Evolutionary conservation across 2,797 vertebrate genomes (phyloP).

Genomic region (Scarus forsteni): DNA sequence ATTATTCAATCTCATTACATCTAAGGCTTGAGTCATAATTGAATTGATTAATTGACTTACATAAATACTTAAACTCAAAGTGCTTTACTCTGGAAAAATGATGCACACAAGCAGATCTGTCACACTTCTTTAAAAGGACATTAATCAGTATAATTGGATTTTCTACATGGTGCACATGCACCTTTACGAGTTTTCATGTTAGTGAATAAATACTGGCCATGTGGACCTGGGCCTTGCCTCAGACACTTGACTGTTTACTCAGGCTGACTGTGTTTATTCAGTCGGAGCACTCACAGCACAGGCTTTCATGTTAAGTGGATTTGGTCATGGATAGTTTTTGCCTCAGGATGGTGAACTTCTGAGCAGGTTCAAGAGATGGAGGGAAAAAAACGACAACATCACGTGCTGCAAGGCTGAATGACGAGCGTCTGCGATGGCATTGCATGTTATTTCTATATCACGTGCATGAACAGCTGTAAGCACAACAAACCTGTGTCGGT

Average conservation of each 20-base stretch:
- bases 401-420: constrained; percentile 10
- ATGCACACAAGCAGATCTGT: not conserved
- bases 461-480: not conserved
- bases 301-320: constrained; percentile 39
- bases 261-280: constrained; percentile 3
- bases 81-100: not conserved
- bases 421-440: not conserved
- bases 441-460: constrained; percentile 13
- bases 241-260: not conserved
- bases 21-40: too few relatives aligned
- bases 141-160: too few relatives aligned
- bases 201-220: too few relatives aligned
- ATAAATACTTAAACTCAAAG: too few relatives aligned
- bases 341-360: constrained; percentile 30
- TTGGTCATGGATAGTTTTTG: constrained; percentile 22
- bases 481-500: not conserved
- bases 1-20: too few relatives aligned
- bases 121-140: too few relatives aligned
- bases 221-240: not conserved
- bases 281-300: constrained; percentile 17
- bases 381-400: constrained; percentile 40
- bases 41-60: too few relatives aligned
- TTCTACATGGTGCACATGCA: too few relatives aligned
- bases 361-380: constrained; percentile 33
- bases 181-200: too few relatives aligned